A percentile compares a stretch with the other conserved stretches of the same genome.
These are phyloP conservation scores for Ciconia stormi DNA, from an alignment of 2,113 vertebrate genomes.

Conservation along the genomic window DNA sequence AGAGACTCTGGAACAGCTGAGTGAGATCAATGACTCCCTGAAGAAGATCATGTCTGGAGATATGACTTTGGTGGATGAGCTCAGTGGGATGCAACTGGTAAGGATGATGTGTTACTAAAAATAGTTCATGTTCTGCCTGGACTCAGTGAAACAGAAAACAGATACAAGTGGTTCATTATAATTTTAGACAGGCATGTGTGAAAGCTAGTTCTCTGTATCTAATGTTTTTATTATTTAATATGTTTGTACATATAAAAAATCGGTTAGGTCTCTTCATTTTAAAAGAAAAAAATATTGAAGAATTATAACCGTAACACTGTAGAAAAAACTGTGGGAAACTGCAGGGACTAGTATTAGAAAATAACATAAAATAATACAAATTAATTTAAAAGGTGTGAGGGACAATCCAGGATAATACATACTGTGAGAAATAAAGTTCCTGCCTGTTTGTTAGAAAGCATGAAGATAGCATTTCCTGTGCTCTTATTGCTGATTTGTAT, in stretches of 20 bases:
- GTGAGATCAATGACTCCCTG: conserved; percentile 93
- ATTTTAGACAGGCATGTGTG: not conserved
- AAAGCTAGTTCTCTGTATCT: not conserved
- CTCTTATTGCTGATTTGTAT: not conserved
- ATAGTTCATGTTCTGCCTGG: not conserved
- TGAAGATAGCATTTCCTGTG: not conserved
- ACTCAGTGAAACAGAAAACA: not conserved
- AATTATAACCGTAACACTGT: not conserved
- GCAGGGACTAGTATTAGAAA: not conserved
- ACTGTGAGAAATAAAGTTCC: not conserved
- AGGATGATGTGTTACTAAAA: not conserved
- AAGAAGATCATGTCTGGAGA: conserved; percentile 97
- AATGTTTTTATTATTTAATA: not conserved
- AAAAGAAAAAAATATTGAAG: not conserved
- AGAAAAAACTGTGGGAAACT: not conserved
- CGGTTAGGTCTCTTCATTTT: not conserved
- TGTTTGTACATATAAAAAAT: not conserved
- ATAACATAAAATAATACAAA: not conserved
- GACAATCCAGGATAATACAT: not conserved
- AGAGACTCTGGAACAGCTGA: conserved; percentile 94
- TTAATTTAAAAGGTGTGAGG: not conserved
- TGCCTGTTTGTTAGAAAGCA: not conserved
- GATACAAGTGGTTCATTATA: not conserved
- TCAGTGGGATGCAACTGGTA: conserved; percentile 97
- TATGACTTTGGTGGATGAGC: conserved; percentile 95